Percentiles rank a stretch among this genome's conserved stretches.
phyloP scores from a whole-genome alignment of 2,797 vertebrate species.

The Tragopan temminckii region DNA sequence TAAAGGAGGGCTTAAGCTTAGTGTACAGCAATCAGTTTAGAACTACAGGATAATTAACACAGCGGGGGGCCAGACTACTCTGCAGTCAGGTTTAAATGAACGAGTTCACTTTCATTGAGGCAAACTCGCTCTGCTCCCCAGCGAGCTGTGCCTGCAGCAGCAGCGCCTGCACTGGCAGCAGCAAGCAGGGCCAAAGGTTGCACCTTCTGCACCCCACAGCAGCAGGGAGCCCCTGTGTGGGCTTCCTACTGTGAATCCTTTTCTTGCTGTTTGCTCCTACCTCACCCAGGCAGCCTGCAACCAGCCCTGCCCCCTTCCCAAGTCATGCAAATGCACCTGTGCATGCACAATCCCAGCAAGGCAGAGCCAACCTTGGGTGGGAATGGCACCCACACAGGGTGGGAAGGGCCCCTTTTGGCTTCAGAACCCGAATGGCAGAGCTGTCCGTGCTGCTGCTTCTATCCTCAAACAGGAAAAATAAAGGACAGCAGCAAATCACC shows the following conservation, averaged over 20 bases:
- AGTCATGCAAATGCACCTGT: neutral
- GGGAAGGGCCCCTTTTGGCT: neutral
- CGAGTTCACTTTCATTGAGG: constrained; percentile 81
- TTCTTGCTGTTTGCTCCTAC: neutral
- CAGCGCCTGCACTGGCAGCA: neutral
- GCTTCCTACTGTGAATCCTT: neutral
- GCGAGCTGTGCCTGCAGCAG: constrained; percentile 27
- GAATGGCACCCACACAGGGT: neutral
- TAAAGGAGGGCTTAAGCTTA: constrained; percentile 85
- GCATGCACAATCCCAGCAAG: neutral
- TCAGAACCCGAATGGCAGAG: neutral
- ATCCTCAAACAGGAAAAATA: neutral
- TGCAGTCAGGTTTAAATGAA: constrained; percentile 83
- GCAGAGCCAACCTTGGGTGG: neutral
- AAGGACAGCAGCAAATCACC: neutral
- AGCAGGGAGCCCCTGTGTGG: neutral
- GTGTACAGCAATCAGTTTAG: constrained; percentile 85
- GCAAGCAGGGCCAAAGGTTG: neutral
- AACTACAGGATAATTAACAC: constrained; percentile 85
- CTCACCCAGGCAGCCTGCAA: neutral
- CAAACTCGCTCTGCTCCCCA: constrained; percentile 61
- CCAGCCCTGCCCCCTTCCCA: neutral
- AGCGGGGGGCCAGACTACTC: constrained; percentile 77
- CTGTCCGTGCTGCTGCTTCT: neutral
- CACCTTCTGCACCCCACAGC: neutral